These are phyloP conservation scores for Micropoecilia bifurca DNA, from an alignment of 2,797 vertebrate genomes.

Conservation along the genomic window DNA sequence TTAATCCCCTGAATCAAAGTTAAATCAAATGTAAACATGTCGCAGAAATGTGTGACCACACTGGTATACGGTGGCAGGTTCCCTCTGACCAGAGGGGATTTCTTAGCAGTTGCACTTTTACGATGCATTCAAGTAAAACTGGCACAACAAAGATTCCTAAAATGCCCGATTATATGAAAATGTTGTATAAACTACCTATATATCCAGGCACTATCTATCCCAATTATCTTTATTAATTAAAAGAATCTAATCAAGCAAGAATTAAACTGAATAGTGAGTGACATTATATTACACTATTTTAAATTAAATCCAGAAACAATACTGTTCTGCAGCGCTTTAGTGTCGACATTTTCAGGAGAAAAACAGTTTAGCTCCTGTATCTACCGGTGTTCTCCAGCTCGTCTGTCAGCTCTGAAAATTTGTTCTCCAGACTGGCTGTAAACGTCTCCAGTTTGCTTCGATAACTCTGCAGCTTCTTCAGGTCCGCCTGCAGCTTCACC, in stretches of 20 bases:
- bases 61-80: not conserved
- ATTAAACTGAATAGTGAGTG: not conserved
- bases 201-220: not conserved
- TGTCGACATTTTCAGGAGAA: not conserved
- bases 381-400: constrained; percentile 88
- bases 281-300: not conserved
- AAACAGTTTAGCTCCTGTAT: not conserved
- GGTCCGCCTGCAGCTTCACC: constrained; percentile 87
- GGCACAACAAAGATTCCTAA: not conserved
- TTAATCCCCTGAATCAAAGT: not conserved
- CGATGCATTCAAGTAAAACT: not conserved
- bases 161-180: not conserved
- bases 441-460: constrained; percentile 85
- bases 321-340: not conserved
- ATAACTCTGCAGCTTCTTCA: constrained; percentile 91
- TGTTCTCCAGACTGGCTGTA: constrained; percentile 83
- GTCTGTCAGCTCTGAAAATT: constrained; percentile 79
- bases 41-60: not conserved
- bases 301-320: not conserved
- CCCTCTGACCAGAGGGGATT: not conserved
- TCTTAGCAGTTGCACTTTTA: not conserved
- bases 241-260: not conserved
- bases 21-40: not conserved
- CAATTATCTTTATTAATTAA: too few species aligned
- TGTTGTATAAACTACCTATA: not conserved